Evolutionary conservation across 2,113 vertebrate species (phyloP).

Genomic region (Pycnonotus jocosus): DNA sequence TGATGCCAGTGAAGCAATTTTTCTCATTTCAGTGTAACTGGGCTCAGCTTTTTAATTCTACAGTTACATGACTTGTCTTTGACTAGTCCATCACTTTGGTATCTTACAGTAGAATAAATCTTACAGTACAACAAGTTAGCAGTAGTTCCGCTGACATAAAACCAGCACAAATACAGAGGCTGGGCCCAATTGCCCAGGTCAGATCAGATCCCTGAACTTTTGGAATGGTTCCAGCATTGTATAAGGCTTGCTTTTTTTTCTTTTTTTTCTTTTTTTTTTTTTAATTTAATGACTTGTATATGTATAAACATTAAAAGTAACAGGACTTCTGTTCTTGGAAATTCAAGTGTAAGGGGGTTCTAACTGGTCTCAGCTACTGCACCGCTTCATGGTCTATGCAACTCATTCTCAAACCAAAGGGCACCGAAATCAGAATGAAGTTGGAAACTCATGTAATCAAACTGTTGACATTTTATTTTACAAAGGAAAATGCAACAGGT

Average conservation of each 20-base stretch:
- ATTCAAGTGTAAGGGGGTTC: not conserved
- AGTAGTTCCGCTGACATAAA: not conserved
- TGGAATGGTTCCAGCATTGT: slow-evolving; percentile 49
- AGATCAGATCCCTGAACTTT: not conserved
- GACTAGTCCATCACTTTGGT: not conserved
- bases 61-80: not conserved
- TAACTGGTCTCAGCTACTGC: not conserved
- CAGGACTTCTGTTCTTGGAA: slow-evolving; percentile 29
- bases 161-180: not conserved
- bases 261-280: no score
- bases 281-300: not conserved
- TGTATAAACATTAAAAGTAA: not conserved
- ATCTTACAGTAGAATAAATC: not conserved
- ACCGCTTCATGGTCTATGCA: rapidly evolving
- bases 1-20: not conserved
- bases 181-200: not conserved
- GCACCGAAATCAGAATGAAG: rapidly evolving
- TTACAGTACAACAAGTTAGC: not conserved
- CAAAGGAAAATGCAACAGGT: not conserved
- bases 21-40: not conserved
- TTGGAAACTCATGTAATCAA: not conserved
- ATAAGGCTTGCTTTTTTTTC: not conserved
- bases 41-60: not conserved
- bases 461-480: not conserved
- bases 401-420: not conserved